A percentile compares a stretch with the other conserved stretches of the same genome.
Evolutionary conservation across 2,888 invertebrate species (phyloP).

Genomic region (Hirtodrosophila duncani): DNA sequence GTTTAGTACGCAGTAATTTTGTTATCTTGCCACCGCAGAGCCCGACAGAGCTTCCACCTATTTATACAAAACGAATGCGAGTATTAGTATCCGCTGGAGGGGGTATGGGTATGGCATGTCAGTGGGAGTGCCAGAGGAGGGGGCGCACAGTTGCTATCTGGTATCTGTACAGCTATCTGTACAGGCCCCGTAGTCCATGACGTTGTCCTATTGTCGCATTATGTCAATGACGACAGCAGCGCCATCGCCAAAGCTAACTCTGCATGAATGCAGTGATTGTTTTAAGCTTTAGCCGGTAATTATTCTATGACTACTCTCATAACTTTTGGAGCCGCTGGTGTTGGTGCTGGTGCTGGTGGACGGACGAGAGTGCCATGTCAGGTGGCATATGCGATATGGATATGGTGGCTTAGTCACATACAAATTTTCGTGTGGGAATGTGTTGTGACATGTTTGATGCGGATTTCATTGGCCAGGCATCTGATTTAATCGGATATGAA

Average conservation of each 20-base stretch:
- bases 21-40: conserved; percentile 59
- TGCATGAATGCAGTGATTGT: conserved; percentile 57
- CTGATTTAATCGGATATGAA: no score
- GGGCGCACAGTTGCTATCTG: conserved; percentile 15
- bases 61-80: conserved; percentile 47
- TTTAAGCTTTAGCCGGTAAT: conserved; percentile 44
- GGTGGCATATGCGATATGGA: conserved; percentile 5
- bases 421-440: conserved; percentile 34
- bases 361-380: not conserved
- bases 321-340: conserved; percentile 3
- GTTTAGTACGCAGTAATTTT: conserved; percentile 66
- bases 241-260: conserved; percentile 19
- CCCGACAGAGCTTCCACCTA: conserved; percentile 32
- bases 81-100: no score
- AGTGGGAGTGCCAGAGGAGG: not conserved
- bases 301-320: conserved; percentile 28
- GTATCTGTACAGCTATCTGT: conserved; percentile 20
- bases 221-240: conserved; percentile 66
- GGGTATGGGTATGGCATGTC: not conserved
- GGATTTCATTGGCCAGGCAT: no score
- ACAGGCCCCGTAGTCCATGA: conserved; percentile 23
- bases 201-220: conserved; percentile 57
- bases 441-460: conserved; percentile 10
- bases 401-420: conserved; percentile 9
- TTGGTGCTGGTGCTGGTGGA: conserved; percentile 1